These are phyloP conservation scores for Muraenolepis orangiensis DNA, from an alignment of 2,797 vertebrate species.

Conservation along the genomic window DNA sequence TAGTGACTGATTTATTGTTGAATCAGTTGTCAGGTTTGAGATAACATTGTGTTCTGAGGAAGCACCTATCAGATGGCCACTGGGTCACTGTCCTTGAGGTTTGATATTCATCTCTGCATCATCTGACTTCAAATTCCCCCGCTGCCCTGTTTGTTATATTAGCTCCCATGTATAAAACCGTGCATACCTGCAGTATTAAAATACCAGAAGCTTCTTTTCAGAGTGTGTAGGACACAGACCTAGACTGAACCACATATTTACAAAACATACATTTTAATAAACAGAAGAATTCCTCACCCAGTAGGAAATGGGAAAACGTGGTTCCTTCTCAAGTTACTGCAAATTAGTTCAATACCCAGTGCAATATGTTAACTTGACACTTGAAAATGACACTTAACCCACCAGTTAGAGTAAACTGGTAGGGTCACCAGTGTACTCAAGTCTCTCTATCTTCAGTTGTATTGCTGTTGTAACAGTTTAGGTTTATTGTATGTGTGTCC, in stretches of 20 bases:
- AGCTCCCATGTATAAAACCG: neutral
- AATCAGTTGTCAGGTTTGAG: neutral
- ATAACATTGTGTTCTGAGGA: neutral
- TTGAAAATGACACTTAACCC: slow-evolving; percentile 59
- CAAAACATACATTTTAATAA: neutral
- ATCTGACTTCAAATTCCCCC: neutral
- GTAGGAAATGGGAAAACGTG: neutral
- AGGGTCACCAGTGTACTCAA: slow-evolving; percentile 51
- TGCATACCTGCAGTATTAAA: neutral
- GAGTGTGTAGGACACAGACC: neutral
- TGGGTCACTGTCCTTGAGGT: neutral
- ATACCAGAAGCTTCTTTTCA: neutral
- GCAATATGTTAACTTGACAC: slow-evolving; percentile 64
- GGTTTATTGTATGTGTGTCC: slow-evolving; percentile 9
- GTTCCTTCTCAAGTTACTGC: slow-evolving; percentile 1
- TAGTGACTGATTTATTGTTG: neutral
- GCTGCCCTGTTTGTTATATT: neutral
- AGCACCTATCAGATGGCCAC: neutral
- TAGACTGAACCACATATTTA: neutral
- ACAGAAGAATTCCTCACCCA: neutral
- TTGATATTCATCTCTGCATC: neutral
- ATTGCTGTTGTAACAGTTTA: slow-evolving; percentile 54
- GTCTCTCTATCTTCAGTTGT: slow-evolving; percentile 62
- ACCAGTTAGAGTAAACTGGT: too few relatives aligned
- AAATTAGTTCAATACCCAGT: slow-evolving; percentile 38